phyloP scores from a whole-genome alignment of 2,113 vertebrate genomes.

The Hypocryptadius cinnamomeus region DNA sequence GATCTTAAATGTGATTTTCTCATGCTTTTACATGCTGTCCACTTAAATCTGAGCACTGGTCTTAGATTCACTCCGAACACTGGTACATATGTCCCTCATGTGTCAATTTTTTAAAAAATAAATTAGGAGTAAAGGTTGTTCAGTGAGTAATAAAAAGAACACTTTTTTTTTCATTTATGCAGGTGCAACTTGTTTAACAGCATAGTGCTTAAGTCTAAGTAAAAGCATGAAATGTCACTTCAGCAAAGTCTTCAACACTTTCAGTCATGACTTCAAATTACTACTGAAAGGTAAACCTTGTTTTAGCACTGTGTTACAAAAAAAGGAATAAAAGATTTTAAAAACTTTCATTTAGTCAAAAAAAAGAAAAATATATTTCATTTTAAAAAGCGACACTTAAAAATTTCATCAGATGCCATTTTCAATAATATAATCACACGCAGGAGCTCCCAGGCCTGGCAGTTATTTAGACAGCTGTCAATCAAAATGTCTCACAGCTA shows the following conservation, averaged over 20 bases:
- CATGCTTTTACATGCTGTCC: not conserved
- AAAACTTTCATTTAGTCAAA: not conserved
- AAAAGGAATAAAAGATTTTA: not conserved
- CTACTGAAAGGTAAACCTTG: not conserved
- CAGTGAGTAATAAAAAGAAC: not conserved
- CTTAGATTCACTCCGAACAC: not conserved
- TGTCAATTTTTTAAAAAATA: not conserved
- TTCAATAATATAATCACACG: not conserved
- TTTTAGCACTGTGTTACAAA: not conserved
- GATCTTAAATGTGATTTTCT: constrained; percentile 13
- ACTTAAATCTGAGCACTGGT: not conserved
- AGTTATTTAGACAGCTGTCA: constrained; percentile 82
- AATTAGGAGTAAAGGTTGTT: not conserved
- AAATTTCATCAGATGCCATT: not conserved
- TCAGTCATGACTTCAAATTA: not conserved
- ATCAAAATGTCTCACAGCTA: constrained; percentile 77
- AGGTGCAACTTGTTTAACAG: not conserved
- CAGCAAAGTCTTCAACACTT: not conserved
- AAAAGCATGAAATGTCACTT: not conserved
- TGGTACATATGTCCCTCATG: not conserved
- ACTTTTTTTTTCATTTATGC: not conserved
- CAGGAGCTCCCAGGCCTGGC: constrained; percentile 7
- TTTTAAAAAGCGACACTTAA: not conserved
- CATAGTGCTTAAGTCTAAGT: not conserved
- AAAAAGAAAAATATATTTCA: not conserved